Percentiles rank a stretch among this genome's conserved stretches.
Conservation (phyloP, 2,113 vertebrate species). For the Cyprinodon variegatus region DNA sequence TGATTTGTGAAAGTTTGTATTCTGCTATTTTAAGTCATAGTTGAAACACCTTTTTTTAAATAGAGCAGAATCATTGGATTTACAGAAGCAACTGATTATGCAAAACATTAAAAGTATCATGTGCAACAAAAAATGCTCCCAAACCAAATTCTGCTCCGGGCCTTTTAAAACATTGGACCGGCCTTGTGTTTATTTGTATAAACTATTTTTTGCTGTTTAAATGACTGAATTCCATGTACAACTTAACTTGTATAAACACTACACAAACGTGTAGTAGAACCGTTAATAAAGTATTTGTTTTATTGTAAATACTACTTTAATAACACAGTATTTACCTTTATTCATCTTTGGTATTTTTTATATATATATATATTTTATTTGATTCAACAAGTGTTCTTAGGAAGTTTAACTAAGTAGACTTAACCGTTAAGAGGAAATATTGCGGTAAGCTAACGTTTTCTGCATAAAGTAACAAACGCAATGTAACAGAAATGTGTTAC, state of each 20-base stretch:
- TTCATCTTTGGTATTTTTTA: too few relatives aligned
- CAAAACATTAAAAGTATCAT: not conserved
- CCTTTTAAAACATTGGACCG: not conserved
- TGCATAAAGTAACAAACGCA: conserved; percentile 10
- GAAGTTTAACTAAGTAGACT: not conserved
- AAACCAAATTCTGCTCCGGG: not conserved
- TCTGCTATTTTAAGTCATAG: too few relatives aligned
- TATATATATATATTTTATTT: too few relatives aligned
- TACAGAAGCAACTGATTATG: too few relatives aligned
- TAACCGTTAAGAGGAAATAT: not conserved
- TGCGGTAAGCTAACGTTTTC: conserved; percentile 1
- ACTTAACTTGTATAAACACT: not conserved
- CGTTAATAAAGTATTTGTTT: not conserved
- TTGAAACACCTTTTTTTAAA: too few relatives aligned
- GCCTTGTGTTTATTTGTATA: not conserved
- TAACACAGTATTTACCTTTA: not conserved
- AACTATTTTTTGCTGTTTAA: not conserved
- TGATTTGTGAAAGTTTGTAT: too few relatives aligned
- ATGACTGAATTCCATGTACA: not conserved
- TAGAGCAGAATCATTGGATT: too few relatives aligned
- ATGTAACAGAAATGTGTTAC: not conserved
- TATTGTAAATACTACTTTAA: not conserved
- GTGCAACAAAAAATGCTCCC: not conserved
- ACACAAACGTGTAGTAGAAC: not conserved
- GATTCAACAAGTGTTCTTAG: not conserved